Percentiles rank a stretch among this genome's conserved stretches.
phyloP scores from a whole-genome alignment of 1,140 invertebrate species.

The Bombus sibiricus region DNA sequence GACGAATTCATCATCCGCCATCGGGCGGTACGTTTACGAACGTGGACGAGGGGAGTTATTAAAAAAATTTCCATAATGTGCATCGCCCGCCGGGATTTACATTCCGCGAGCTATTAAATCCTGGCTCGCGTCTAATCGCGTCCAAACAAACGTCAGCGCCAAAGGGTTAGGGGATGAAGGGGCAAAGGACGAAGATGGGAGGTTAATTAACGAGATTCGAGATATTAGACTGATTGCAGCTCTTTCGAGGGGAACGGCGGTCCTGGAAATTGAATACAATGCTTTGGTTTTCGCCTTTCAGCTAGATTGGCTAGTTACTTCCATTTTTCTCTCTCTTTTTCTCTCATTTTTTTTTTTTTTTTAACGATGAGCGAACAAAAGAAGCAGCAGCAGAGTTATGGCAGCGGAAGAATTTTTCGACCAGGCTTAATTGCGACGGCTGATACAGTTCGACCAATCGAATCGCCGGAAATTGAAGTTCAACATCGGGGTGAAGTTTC shows the following conservation, averaged over 20 bases:
- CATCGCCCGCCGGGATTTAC: neutral
- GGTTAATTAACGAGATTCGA: conserved; percentile 37
- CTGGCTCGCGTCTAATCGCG: neutral
- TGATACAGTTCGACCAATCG: neutral
- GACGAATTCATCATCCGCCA: conserved; percentile 7
- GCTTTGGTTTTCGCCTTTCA: neutral
- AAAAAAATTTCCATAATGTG: conserved; percentile 39
- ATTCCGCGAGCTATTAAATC: conserved; percentile 30
- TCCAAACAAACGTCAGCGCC: neutral
- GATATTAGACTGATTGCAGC: conserved; percentile 26
- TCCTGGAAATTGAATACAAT: conserved; percentile 29
- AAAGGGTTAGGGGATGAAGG: no score
- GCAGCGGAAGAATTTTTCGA: conserved; percentile 30
- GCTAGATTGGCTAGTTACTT: neutral
- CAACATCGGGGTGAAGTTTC: neutral
- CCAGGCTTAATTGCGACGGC: conserved; percentile 32
- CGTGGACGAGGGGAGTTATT: conserved; percentile 5
- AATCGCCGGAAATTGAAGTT: conserved; percentile 12
- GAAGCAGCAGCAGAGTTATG: neutral
- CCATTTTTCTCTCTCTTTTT: neutral
- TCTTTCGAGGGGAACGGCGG: neutral
- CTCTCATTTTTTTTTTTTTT: neutral
- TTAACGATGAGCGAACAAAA: neutral
- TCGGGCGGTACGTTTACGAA: neutral
- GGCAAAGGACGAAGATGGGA: no score